Conservation (phyloP, 2,888 invertebrate genomes). For the Malthinus seriepunctatus region DNA sequence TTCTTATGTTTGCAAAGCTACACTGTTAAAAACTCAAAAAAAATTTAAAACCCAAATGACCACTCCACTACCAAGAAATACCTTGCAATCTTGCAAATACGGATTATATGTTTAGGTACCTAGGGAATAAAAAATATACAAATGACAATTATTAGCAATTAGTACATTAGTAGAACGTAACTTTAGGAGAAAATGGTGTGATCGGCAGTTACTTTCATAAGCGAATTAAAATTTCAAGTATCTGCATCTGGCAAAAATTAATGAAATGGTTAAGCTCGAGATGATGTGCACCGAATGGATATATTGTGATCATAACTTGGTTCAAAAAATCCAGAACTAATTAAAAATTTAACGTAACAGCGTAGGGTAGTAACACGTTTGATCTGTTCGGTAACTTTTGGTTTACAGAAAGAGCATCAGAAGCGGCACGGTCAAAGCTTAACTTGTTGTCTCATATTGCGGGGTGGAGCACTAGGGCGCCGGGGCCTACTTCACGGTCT, state of each 20-base stretch:
- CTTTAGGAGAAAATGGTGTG: too few relatives aligned
- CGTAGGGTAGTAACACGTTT: conserved; percentile 21
- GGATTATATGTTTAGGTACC: too few relatives aligned
- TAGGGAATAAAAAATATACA: too few relatives aligned
- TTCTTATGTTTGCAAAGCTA: conserved; percentile 38
- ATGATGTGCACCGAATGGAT: neutral
- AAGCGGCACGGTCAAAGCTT: conserved; percentile 33
- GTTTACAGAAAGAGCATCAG: conserved; percentile 8
- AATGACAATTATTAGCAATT: too few relatives aligned
- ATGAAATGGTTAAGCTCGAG: neutral
- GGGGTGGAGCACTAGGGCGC: conserved; percentile 53
- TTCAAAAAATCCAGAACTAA: conserved; percentile 6
- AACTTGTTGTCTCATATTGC: conserved; percentile 44
- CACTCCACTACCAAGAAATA: neutral
- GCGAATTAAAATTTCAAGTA: neutral
- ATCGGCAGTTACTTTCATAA: neutral
- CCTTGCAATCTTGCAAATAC: too few relatives aligned
- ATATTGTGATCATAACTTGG: too few relatives aligned
- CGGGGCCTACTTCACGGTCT: conserved; percentile 47
- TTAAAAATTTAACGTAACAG: conserved; percentile 25
- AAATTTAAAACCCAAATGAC: neutral
- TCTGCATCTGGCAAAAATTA: neutral
- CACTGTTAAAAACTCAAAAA: conserved; percentile 31
- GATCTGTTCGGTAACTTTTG: conserved; percentile 14
- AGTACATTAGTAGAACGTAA: too few relatives aligned